phyloP scores from a whole-genome alignment of 1,140 invertebrate species.

The Zaprionus camerounensis region DNA sequence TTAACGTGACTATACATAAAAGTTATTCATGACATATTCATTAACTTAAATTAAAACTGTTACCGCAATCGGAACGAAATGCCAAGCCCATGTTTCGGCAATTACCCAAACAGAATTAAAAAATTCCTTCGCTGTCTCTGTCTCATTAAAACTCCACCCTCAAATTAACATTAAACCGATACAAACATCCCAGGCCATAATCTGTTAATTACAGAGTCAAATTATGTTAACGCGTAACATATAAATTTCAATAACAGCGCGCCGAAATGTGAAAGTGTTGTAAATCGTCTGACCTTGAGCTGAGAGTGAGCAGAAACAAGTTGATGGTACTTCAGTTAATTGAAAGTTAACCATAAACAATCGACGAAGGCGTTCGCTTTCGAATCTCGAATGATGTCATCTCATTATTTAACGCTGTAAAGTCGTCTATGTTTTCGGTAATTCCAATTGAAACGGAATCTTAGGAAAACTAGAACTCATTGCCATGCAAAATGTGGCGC shows the following conservation, averaged over 20 bases:
- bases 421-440: not conserved
- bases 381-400: not conserved
- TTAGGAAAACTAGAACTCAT: conserved; percentile 21
- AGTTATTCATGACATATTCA: not conserved
- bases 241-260: not conserved
- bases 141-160: not conserved
- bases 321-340: conserved; percentile 11
- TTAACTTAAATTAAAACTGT: not conserved
- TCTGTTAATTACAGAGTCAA: not conserved
- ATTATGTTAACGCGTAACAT: conserved; percentile 3
- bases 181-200: not conserved
- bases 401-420: not conserved
- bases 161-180: not conserved
- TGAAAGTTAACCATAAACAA: conserved; percentile 5
- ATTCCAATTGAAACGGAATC: conserved; percentile 5
- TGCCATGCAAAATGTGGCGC: conserved; percentile 39
- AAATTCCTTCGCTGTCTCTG: not conserved
- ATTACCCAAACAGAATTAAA: not conserved
- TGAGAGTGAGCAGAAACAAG: not conserved
- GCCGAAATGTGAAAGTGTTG: not conserved
- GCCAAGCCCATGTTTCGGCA: not conserved
- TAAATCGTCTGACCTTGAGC: not conserved
- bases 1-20: not conserved
- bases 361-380: not conserved
- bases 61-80: not conserved